A percentile compares a stretch with the other conserved stretches of the same genome.
These are phyloP conservation scores for Sander vitreus DNA, from an alignment of 2,113 vertebrate species.

Conservation along the genomic window DNA sequence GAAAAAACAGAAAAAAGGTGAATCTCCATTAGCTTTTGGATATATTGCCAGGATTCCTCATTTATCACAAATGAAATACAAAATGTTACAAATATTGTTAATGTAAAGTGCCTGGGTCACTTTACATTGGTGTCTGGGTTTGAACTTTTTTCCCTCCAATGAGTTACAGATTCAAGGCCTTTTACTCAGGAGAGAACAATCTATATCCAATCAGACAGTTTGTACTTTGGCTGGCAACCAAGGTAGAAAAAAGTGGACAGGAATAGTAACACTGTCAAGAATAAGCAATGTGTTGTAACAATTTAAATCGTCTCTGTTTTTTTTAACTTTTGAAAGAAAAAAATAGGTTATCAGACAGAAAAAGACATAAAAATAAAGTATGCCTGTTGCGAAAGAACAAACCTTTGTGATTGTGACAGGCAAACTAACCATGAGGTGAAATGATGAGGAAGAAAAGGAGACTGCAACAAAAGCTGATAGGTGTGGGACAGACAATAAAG, in stretches of 20 bases:
- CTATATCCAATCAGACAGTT: constrained; percentile 67
- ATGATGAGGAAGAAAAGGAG: constrained; percentile 10
- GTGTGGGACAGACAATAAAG: constrained; percentile 9
- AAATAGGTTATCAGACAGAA: constrained; percentile 25
- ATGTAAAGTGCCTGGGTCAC: background rate
- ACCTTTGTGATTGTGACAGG: constrained; percentile 44
- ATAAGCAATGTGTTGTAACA: constrained; percentile 32
- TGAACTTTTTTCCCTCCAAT: constrained; percentile 3
- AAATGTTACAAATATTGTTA: background rate
- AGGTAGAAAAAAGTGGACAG: constrained; percentile 53
- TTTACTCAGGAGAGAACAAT: constrained; percentile 52
- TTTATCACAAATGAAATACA: background rate
- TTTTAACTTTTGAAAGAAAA: constrained; percentile 49
- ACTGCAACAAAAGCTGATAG: constrained; percentile 7
- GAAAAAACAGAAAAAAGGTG: background rate
- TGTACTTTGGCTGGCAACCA: constrained; percentile 57
- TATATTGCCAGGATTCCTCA: background rate
- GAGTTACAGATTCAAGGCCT: constrained; percentile 34
- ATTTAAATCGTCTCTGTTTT: constrained; percentile 33
- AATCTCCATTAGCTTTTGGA: background rate
- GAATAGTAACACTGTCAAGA: constrained; percentile 75
- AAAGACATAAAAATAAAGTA: background rate
- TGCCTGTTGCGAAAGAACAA: constrained; percentile 15
- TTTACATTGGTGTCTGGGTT: too few species aligned
- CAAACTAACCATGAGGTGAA: constrained; percentile 30